Evolutionary conservation across 1,140 invertebrate genomes (phyloP).

Genomic region (Dendrolimus punctatus): DNA sequence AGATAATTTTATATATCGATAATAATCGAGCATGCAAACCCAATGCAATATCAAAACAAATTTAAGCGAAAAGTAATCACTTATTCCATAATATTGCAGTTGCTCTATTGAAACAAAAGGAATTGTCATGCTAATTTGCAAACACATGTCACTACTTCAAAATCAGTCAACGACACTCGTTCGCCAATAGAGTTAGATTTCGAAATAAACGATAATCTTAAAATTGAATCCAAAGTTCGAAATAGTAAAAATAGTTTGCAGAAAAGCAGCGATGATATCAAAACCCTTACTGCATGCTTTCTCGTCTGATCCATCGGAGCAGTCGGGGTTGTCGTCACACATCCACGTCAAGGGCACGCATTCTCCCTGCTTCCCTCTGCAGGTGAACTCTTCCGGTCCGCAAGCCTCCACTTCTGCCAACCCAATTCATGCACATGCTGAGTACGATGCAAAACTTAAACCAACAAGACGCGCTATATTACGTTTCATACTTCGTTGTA

Average conservation of each 20-base stretch:
- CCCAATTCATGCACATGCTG: conserved; percentile 63
- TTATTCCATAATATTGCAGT: too few species aligned
- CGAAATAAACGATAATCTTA: too few species aligned
- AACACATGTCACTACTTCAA: too few species aligned
- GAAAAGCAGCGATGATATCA: conserved; percentile 5
- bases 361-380: conserved; percentile 82
- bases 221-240: not conserved
- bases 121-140: too few species aligned
- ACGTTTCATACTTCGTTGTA: conserved; percentile 1
- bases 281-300: conserved; percentile 88
- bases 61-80: too few species aligned
- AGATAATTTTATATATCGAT: too few species aligned
- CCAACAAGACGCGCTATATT: conserved; percentile 4
- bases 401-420: conserved; percentile 84
- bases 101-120: too few species aligned
- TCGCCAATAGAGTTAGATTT: too few species aligned
- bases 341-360: conserved; percentile 93
- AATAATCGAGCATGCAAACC: too few species aligned
- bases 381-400: conserved; percentile 89
- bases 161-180: too few species aligned
- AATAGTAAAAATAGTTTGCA: not conserved
- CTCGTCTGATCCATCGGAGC: conserved; percentile 91
- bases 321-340: conserved; percentile 91
- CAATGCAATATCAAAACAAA: too few species aligned
- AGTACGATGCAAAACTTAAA: conserved; percentile 33